phyloP scores from a whole-genome alignment of 2,113 vertebrate species.

The Hyla sarda region DNA sequence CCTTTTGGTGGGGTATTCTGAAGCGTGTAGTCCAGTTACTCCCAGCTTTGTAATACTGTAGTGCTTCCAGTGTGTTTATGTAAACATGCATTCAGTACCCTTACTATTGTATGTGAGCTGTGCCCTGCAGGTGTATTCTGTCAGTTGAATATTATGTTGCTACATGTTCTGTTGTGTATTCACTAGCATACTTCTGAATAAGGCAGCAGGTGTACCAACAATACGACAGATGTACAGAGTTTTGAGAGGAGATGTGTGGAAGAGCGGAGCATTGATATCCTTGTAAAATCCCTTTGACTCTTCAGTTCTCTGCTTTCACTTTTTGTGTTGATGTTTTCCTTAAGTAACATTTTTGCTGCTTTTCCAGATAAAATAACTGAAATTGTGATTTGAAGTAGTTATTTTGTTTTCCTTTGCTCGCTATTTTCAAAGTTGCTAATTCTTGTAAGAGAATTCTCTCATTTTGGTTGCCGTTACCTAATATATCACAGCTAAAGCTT shows the following conservation, averaged over 20 bases:
- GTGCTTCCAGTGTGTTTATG: neutral
- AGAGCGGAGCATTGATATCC: neutral
- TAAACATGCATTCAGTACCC: neutral
- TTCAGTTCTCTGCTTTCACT: neutral
- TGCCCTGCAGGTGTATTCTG: conserved; percentile 17
- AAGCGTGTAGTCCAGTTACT: neutral
- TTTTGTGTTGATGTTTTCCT: too few relatives aligned
- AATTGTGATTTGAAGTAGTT: too few relatives aligned
- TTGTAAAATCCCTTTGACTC: conserved; percentile 6
- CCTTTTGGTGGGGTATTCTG: neutral
- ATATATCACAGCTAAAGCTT: too few relatives aligned
- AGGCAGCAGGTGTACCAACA: conserved; percentile 47
- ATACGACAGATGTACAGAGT: conserved; percentile 31
- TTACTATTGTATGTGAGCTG: conserved; percentile 3
- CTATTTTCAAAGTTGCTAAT: too few relatives aligned
- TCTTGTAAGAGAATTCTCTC: too few relatives aligned
- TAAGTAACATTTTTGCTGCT: too few relatives aligned
- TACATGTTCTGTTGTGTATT: conserved; percentile 20
- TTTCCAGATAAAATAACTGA: too few relatives aligned
- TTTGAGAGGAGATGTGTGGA: neutral
- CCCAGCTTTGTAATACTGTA: neutral
- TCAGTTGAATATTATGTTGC: conserved; percentile 17
- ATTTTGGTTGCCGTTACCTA: too few relatives aligned
- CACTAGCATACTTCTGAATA: conserved; percentile 32
- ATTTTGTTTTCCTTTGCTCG: too few relatives aligned